These are phyloP conservation scores for Limenitis arthemis DNA, from an alignment of 2,888 invertebrate species.

Conservation along the genomic window DNA sequence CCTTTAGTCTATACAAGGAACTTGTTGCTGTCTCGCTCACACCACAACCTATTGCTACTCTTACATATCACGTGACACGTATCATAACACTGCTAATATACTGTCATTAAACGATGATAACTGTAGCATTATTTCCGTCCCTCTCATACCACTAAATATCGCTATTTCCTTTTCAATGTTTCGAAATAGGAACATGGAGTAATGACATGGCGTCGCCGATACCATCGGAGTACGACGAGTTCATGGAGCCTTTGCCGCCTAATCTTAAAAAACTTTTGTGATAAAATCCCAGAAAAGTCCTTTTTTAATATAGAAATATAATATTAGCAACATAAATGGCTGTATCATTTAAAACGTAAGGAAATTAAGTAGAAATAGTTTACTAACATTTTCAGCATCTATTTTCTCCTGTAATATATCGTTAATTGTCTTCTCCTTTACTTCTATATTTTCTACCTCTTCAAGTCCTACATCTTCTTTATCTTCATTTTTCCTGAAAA, in stretches of 20 bases:
- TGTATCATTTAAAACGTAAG: not conserved
- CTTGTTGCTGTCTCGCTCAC: too few relatives aligned
- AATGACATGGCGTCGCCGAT: slow-evolving; percentile 87
- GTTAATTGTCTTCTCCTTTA: slow-evolving; percentile 48
- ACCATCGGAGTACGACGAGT: slow-evolving; percentile 55
- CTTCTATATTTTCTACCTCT: slow-evolving; percentile 28
- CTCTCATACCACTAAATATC: too few relatives aligned
- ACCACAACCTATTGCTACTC: too few relatives aligned
- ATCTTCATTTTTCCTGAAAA: slow-evolving; percentile 2
- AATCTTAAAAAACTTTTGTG: too few relatives aligned
- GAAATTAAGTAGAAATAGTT: not conserved
- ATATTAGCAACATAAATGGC: too few relatives aligned
- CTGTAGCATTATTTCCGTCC: not conserved
- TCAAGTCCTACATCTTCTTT: slow-evolving; percentile 22
- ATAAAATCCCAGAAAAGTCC: too few relatives aligned
- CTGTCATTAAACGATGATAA: too few relatives aligned
- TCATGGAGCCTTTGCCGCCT: slow-evolving; percentile 70
- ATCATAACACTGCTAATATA: too few relatives aligned
- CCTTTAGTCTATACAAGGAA: too few relatives aligned
- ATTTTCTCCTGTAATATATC: slow-evolving; percentile 58
- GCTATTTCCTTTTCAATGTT: slow-evolving; percentile 57
- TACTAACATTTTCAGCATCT: slow-evolving; percentile 52
- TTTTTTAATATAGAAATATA: too few relatives aligned
- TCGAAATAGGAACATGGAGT: slow-evolving; percentile 93
- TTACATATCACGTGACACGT: too few relatives aligned